Evolutionary conservation across 2,113 vertebrate genomes (phyloP).

Genomic region (Dromas ardeola): DNA sequence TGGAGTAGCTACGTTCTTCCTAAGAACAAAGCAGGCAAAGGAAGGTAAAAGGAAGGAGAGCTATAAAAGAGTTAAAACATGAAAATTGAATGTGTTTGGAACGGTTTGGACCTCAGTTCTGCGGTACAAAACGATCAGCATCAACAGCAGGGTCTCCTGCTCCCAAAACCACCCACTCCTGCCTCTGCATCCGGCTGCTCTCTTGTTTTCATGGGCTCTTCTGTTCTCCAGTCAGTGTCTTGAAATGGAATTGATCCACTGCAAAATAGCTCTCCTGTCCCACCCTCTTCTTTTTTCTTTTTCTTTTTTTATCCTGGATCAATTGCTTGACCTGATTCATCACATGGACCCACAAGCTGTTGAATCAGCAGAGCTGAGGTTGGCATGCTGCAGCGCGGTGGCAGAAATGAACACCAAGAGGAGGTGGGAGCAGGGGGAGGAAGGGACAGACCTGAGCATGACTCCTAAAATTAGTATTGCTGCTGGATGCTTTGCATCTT

Average conservation of each 20-base stretch:
- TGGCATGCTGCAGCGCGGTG: background rate
- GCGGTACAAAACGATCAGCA: background rate
- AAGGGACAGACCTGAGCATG: background rate
- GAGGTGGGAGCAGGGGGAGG: background rate
- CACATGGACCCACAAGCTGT: background rate
- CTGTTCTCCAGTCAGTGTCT: background rate
- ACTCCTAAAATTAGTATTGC: conserved; percentile 43
- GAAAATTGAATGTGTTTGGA: background rate
- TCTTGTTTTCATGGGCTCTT: background rate
- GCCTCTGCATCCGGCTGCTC: background rate
- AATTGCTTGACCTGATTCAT: conserved; percentile 28
- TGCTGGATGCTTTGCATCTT: conserved; percentile 42
- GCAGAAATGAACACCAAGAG: conserved; percentile 6
- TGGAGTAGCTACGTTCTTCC: background rate
- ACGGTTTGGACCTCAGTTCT: background rate
- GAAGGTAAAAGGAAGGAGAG: background rate
- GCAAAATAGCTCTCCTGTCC: background rate
- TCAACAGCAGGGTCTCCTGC: background rate
- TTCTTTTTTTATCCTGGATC: conserved; percentile 27
- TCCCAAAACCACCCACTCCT: background rate
- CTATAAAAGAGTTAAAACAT: background rate
- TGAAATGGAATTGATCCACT: background rate
- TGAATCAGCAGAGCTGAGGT: conserved; percentile 37
- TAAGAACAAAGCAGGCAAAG: background rate
- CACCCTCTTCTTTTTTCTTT: background rate